Evolutionary conservation across 2,888 invertebrate species (phyloP), one percentile per base, ranked within the genome.

Genomic region (Protodeltote pygarga): DNA sequence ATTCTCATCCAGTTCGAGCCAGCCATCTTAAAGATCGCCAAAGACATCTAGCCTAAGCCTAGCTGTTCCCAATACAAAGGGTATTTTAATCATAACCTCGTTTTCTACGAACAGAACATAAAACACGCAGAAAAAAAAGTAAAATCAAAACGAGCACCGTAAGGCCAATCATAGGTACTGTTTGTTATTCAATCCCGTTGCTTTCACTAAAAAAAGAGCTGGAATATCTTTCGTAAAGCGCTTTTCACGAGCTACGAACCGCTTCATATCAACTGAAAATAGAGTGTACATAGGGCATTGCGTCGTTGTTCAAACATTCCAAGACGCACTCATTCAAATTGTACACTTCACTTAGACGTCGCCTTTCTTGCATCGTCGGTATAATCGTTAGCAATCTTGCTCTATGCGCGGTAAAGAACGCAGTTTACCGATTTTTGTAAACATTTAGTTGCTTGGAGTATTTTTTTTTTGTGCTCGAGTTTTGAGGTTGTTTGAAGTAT

Each of bases 261-360:
- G 73, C 79, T 83, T 83, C 83, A 81, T 86, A 87, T 85, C 83
- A 82, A 79, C 73, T 73, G 71, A 77, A 81, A 86, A 87, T 86
- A 81, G 60, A 58, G 89, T 86, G 83, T 87, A 85, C 87, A 84
- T 81, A 75, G 49, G 70, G 54, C 71, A 60, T 65, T 75, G 75
- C 75, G 77, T 75, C 71, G 74, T 73, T 75, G 70, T 54, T 81
- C 78, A 87, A 89, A 89, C 86, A 87, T 71, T 50, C 68, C 77
- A 77, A 82, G 85, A 89, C 89, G 87, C 88, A 89, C 86, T 87
- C 88, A 83, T 87, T 79, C 80, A 87, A 79, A 82, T 81, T 82
- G 85, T 81, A 82, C 78, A 81, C 84, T 82, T 62, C 73, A 78
- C 75, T 84, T 79, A 68, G 63, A 73, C 74, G 65, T 64, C 52